Evolutionary conservation across 2,888 invertebrate species (phyloP).

Genomic region (Pyrrhia umbra): DNA sequence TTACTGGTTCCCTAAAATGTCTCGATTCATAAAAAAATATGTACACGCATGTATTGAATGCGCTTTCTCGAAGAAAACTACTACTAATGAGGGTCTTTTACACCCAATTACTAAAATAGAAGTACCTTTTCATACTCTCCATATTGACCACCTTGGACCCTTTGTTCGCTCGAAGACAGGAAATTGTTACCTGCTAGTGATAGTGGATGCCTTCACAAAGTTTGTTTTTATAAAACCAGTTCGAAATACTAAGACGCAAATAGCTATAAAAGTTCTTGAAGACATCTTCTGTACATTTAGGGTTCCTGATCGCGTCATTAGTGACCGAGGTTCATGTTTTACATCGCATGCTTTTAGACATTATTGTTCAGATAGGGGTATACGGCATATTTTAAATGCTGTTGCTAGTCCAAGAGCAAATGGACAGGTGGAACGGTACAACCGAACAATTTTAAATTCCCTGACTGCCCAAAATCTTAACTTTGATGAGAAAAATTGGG

Average conservation of each 20-base stretch:
- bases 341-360: slow-evolving; percentile 16
- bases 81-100: slow-evolving; percentile 64
- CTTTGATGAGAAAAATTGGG: slow-evolving; percentile 20
- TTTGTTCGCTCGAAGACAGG: slow-evolving; percentile 60
- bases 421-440: slow-evolving; percentile 19
- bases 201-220: slow-evolving; percentile 15
- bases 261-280: neutral
- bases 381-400: slow-evolving; percentile 17
- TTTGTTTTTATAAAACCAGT: slow-evolving; percentile 14
- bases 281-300: slow-evolving; percentile 13
- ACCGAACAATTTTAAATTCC: slow-evolving; percentile 18
- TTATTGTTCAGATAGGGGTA: slow-evolving; percentile 10
- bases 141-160: slow-evolving; percentile 79
- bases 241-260: slow-evolving; percentile 10
- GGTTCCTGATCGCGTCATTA: neutral
- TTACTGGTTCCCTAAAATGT: slow-evolving; percentile 18
- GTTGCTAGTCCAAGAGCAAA: slow-evolving; percentile 25
- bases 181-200: neutral
- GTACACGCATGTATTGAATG: slow-evolving; percentile 75
- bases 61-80: slow-evolving; percentile 64
- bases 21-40: slow-evolving; percentile 65
- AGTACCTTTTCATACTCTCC: slow-evolving; percentile 75
- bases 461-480: slow-evolving; percentile 12
- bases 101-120: slow-evolving; percentile 74
- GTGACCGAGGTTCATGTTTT: slow-evolving; percentile 18